Percentiles rank a stretch among this genome's conserved stretches.
These are phyloP conservation scores for Portevinia maculata DNA, from an alignment of 2,888 invertebrate genomes.

Conservation along the genomic window DNA sequence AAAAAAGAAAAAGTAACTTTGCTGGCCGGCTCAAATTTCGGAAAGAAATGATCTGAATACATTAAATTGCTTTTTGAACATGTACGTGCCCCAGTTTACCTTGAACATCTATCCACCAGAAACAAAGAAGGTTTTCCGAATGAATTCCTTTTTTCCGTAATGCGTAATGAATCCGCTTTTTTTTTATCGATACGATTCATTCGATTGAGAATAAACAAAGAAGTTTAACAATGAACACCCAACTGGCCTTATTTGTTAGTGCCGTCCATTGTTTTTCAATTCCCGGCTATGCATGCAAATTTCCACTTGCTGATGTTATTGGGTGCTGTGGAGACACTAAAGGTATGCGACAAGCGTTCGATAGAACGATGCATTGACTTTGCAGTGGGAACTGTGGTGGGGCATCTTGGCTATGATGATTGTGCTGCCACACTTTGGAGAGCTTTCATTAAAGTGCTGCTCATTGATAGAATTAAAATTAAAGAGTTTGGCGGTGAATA, in stretches of 20 bases:
- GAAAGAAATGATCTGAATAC: too few relatives aligned
- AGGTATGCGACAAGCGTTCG: constrained; percentile 67
- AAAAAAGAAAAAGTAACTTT: too few relatives aligned
- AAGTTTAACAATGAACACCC: constrained; percentile 71
- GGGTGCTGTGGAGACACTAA: constrained; percentile 79
- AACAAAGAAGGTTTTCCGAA: too few relatives aligned
- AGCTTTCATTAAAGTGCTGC: constrained; percentile 76
- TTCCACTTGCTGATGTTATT: constrained; percentile 22
- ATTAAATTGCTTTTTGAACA: too few relatives aligned
- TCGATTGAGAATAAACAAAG: too few relatives aligned
- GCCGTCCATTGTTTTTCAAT: constrained; percentile 76
- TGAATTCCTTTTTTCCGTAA: too few relatives aligned
- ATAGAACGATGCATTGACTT: constrained; percentile 75
- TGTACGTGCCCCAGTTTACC: too few relatives aligned
- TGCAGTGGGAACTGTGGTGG: constrained; percentile 76
- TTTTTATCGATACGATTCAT: too few relatives aligned
- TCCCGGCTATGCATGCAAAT: constrained; percentile 76
- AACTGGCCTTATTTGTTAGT: constrained; percentile 76
- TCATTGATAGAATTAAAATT: constrained; percentile 75
- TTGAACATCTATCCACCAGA: too few relatives aligned
- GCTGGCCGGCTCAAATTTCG: too few relatives aligned
- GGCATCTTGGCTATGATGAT: constrained; percentile 75
- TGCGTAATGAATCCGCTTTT: too few relatives aligned
- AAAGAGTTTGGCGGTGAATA: constrained; percentile 76
- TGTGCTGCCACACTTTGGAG: constrained; percentile 75